Conservation (phyloP, 2,888 invertebrate genomes). For the Amitus sp. region DNA sequence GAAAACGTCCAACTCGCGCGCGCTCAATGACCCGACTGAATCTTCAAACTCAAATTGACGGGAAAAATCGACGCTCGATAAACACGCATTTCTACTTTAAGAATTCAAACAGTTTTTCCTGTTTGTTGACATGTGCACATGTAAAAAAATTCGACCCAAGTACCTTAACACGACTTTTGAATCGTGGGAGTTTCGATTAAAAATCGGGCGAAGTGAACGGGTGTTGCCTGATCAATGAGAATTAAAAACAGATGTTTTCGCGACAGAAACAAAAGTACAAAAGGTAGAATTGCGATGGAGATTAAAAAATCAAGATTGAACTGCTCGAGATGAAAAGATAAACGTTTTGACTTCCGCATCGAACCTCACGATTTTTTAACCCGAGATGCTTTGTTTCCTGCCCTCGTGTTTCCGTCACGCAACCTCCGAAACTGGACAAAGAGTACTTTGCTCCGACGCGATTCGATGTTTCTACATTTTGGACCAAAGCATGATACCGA, state of each 20-base stretch:
- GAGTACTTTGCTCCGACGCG: neutral
- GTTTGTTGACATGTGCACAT: too few species aligned
- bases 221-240: too few species aligned
- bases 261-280: neutral
- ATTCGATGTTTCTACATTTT: neutral
- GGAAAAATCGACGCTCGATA: too few species aligned
- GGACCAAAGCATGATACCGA: neutral
- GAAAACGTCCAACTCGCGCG: too few species aligned
- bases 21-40: too few species aligned
- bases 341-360: constrained; percentile 22
- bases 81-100: too few species aligned
- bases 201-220: too few species aligned
- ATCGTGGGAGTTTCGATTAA: too few species aligned
- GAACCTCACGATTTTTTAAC: constrained; percentile 16
- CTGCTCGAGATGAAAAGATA: constrained; percentile 7
- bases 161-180: too few species aligned
- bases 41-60: too few species aligned
- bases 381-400: constrained; percentile 31
- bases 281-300: neutral
- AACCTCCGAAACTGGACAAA: constrained; percentile 32
- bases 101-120: too few species aligned
- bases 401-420: constrained; percentile 33
- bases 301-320: constrained; percentile 25
- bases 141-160: too few species aligned
- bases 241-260: neutral